phyloP scores from a whole-genome alignment of 2,888 invertebrate genomes.

The Microchrysa polita region DNA sequence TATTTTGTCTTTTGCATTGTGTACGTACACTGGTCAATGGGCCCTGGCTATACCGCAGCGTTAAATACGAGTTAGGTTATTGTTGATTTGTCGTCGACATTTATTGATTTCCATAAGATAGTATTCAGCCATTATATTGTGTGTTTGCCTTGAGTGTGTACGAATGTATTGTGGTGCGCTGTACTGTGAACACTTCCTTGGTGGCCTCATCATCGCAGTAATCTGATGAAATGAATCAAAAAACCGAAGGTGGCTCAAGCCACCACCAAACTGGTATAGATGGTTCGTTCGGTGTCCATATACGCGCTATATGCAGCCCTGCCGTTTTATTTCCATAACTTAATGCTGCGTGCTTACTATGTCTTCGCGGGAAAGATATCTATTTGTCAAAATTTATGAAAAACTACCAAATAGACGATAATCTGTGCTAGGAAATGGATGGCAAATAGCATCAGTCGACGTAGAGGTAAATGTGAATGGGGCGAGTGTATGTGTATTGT shows the following conservation, averaged over 20 bases:
- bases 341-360: not conserved
- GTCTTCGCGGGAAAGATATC: not conserved
- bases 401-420: not conserved
- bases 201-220: slow-evolving; percentile 46
- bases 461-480: not conserved
- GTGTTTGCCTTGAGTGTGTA: not conserved
- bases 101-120: slow-evolving; percentile 50
- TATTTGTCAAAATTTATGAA: slow-evolving; percentile 16
- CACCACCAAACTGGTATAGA: no score
- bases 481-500: not conserved
- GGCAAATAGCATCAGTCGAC: not conserved
- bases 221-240: slow-evolving; percentile 43
- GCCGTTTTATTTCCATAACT: slow-evolving; percentile 6
- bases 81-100: slow-evolving; percentile 51
- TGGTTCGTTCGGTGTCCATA: not conserved
- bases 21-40: slow-evolving; percentile 18
- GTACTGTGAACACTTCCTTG: slow-evolving; percentile 47
- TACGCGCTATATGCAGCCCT: not conserved
- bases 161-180: not conserved
- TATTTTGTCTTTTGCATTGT: not conserved
- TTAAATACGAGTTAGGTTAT: slow-evolving; percentile 36
- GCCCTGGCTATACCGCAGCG: slow-evolving; percentile 34
- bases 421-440: not conserved
- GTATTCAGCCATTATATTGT: slow-evolving; percentile 44
- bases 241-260: slow-evolving; percentile 22